Evolutionary conservation across 2,888 invertebrate species (phyloP), one percentile per base, ranked within the genome.

Genomic region (Xiphydria camelus): DNA sequence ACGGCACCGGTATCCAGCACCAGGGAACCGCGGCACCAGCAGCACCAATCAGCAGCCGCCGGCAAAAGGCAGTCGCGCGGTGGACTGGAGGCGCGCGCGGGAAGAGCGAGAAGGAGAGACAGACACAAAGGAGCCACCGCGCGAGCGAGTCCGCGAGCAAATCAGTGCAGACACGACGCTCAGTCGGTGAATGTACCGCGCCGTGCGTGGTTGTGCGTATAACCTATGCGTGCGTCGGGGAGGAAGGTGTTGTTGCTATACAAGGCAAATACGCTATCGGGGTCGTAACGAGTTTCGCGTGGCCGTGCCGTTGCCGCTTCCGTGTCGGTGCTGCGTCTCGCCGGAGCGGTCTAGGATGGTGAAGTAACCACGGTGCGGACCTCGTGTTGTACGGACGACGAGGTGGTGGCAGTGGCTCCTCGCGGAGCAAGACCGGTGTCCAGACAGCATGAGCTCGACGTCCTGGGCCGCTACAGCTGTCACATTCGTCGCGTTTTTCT

Each of bases 171-270:
- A 18, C 7, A 6, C 25, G 38, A 34, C 41, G 45, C 39, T 14
- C 59, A 62, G 61, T 62, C 51, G 55, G 59, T 51, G 53, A 62
- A 49, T 45, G 55, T 45, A 38, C 22, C 36, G 36, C 49, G 54
- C 26, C 34, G 38, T 42, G 53, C 29, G 32, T 20, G 42, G 46
- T n/a, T n/a, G n/a, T n/a, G n/a, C n/a, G n/a, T n/a, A n/a, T n/a
- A n/a, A n/a, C n/a, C n/a, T n/a, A n/a, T n/a, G n/a, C n/a, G n/a
- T n/a, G n/a, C n/a, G n/a, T n/a, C n/a, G n/a, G n/a, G n/a, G n/a
- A n/a, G n/a, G n/a, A n/a, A n/a, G n/a, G n/a, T n/a, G n/a, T n/a
- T n/a, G n/a, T n/a, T n/a, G n/a, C n/a, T n/a, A n/a, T n/a, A n/a
- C n/a, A n/a, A n/a, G n/a, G n/a, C n/a, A n/a, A n/a, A n/a, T n/a